A percentile compares a stretch with the other conserved stretches of the same genome.
Conservation (phyloP, 2,888 invertebrate species). For the Heliconius charithonia region DNA sequence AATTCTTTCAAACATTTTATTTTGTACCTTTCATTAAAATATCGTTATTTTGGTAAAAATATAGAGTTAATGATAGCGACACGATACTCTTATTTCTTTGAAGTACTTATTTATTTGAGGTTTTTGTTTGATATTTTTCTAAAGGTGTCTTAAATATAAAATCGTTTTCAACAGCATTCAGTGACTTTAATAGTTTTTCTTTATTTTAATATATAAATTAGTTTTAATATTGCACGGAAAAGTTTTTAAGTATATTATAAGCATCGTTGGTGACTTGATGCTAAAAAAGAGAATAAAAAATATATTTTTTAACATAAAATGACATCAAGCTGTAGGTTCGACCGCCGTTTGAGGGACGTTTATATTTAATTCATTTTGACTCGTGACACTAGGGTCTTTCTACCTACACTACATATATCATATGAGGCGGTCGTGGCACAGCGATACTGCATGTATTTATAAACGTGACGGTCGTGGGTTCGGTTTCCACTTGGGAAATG, state of each 20-base stretch:
- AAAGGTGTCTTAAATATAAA: background rate
- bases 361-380: too few species aligned
- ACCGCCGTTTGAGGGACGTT: too few species aligned
- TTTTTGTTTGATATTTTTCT: conserved; percentile 1
- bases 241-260: background rate
- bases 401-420: too few species aligned
- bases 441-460: too few species aligned
- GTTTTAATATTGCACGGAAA: background rate
- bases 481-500: too few species aligned
- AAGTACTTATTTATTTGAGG: conserved; percentile 3
- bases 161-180: background rate
- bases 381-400: too few species aligned
- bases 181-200: background rate
- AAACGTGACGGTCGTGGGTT: too few species aligned
- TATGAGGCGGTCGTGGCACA: too few species aligned
- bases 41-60: conserved; percentile 8
- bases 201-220: background rate
- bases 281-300: too few species aligned
- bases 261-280: too few species aligned
- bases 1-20: background rate
- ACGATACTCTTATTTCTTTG: conserved; percentile 23
- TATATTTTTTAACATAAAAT: too few species aligned
- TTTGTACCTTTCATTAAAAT: conserved; percentile 10
- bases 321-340: too few species aligned
- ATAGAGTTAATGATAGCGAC: conserved; percentile 14